Evolutionary conservation across 2,797 vertebrate species (phyloP).

Genomic region (Danio aesculapii): DNA sequence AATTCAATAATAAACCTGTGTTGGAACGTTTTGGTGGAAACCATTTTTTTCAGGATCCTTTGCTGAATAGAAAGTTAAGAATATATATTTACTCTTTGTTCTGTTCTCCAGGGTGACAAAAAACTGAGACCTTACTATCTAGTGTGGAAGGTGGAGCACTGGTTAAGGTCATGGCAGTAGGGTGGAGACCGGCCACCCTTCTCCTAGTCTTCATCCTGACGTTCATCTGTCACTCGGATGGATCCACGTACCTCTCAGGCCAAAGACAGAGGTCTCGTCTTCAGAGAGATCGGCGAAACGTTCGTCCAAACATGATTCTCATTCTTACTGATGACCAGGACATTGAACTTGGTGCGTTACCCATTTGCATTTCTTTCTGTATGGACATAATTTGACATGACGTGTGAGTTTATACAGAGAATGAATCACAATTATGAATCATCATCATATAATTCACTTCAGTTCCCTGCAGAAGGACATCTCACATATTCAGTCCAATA

Average conservation of each 20-base stretch:
- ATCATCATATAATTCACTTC: background rate
- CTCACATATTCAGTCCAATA: slow-evolving; percentile 36
- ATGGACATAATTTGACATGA: background rate
- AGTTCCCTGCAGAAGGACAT: slow-evolving; percentile 54
- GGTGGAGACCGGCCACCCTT: slow-evolving; percentile 69
- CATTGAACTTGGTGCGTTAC: slow-evolving; percentile 91
- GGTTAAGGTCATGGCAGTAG: slow-evolving; percentile 79
- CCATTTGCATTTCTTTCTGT: slow-evolving; percentile 26
- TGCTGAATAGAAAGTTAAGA: too few species aligned
- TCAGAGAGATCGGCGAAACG: slow-evolving; percentile 91
- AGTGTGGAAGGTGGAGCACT: slow-evolving; percentile 59
- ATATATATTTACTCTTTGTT: background rate
- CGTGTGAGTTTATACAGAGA: background rate
- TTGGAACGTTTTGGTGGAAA: too few species aligned
- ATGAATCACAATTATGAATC: background rate
- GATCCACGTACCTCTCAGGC: slow-evolving; percentile 85
- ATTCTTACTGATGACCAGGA: slow-evolving; percentile 98
- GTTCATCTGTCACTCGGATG: slow-evolving; percentile 72
- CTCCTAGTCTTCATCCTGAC: slow-evolving; percentile 68
- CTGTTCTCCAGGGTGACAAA: slow-evolving; percentile 31
- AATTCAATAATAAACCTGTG: too few species aligned
- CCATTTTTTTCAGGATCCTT: too few species aligned
- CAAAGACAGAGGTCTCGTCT: slow-evolving; percentile 87
- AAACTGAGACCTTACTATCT: background rate
- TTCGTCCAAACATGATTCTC: slow-evolving; percentile 96